These are phyloP conservation scores for Rhagophthalmus giganteus DNA, from an alignment of 2,888 invertebrate species.

Conservation along the genomic window DNA sequence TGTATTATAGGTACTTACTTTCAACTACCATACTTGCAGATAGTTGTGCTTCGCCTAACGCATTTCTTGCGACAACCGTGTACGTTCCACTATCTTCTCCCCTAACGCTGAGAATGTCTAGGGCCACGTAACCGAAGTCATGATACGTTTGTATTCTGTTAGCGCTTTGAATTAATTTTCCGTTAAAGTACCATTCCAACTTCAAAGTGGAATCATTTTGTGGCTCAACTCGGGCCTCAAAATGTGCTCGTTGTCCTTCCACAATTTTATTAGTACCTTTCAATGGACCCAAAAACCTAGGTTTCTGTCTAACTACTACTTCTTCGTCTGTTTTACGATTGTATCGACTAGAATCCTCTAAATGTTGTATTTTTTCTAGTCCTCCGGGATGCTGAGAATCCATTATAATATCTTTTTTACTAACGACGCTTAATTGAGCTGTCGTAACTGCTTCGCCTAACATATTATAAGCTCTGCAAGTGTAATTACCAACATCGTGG, in stretches of 20 bases:
- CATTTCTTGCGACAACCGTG: constrained; percentile 89
- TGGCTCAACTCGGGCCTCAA: constrained; percentile 93
- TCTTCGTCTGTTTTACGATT: constrained; percentile 69
- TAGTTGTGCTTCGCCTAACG: constrained; percentile 84
- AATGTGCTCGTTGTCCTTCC: constrained; percentile 92
- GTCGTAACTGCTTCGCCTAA: constrained; percentile 83
- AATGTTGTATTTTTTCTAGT: constrained; percentile 84
- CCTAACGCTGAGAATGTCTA: constrained; percentile 91
- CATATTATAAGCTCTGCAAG: constrained; percentile 84
- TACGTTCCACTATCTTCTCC: constrained; percentile 93
- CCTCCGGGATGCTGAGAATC: constrained; percentile 93
- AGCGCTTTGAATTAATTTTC: constrained; percentile 83
- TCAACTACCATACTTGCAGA: constrained; percentile 85
- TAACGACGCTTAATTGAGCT: constrained; percentile 81
- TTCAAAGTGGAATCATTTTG: constrained; percentile 91
- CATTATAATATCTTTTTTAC: constrained; percentile 81
- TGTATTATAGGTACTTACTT: constrained; percentile 66
- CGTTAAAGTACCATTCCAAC: constrained; percentile 97
- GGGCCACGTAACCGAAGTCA: constrained; percentile 95
- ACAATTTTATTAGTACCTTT: constrained; percentile 92
- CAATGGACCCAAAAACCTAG: constrained; percentile 84
- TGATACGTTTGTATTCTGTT: constrained; percentile 92
- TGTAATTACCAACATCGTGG: constrained; percentile 87
- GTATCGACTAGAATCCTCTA: constrained; percentile 82
- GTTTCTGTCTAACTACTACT: constrained; percentile 74